Conservation (phyloP, 2,888 invertebrate genomes). For the Ligdia adustata region DNA sequence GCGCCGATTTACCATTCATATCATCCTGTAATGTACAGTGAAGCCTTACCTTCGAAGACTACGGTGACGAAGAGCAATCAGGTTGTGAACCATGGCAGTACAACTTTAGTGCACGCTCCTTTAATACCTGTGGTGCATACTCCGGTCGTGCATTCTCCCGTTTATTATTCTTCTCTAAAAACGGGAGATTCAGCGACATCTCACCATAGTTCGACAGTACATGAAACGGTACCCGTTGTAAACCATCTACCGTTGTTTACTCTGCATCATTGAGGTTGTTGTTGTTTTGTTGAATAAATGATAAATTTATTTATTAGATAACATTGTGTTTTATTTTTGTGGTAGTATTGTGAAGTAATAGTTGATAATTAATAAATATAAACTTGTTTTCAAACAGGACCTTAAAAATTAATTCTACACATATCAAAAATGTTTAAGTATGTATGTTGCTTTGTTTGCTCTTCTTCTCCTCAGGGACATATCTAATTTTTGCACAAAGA, state of each 20-base stretch:
- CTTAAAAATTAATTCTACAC: no score
- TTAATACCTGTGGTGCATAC: slow-evolving; percentile 29
- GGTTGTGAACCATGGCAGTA: slow-evolving; percentile 56
- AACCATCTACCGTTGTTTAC: slow-evolving; percentile 51
- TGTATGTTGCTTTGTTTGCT: no score
- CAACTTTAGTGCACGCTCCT: slow-evolving; percentile 41
- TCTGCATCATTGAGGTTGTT: slow-evolving; percentile 51
- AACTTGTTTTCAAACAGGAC: no score
- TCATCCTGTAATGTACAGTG: slow-evolving; percentile 27
- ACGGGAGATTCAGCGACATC: slow-evolving; percentile 71
- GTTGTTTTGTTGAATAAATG: slow-evolving; percentile 32
- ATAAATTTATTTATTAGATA: slow-evolving; percentile 11
- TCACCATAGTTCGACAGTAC: slow-evolving; percentile 77
- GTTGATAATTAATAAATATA: no score
- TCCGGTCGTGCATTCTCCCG: slow-evolving; percentile 7
- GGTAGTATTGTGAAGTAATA: no score
- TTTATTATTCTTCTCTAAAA: slow-evolving; percentile 49
- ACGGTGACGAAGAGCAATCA: slow-evolving; percentile 51
- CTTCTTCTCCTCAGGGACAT: no score
- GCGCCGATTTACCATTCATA: slow-evolving; percentile 33
- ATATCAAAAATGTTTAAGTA: no score
- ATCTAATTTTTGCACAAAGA: no score
- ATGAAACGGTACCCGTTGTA: slow-evolving; percentile 62
- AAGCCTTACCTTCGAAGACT: slow-evolving; percentile 20
- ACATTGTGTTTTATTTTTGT: slow-evolving; percentile 1